Evolutionary conservation across 2,888 invertebrate genomes (phyloP).

Genomic region (Hofmannophila pseudospretella): DNA sequence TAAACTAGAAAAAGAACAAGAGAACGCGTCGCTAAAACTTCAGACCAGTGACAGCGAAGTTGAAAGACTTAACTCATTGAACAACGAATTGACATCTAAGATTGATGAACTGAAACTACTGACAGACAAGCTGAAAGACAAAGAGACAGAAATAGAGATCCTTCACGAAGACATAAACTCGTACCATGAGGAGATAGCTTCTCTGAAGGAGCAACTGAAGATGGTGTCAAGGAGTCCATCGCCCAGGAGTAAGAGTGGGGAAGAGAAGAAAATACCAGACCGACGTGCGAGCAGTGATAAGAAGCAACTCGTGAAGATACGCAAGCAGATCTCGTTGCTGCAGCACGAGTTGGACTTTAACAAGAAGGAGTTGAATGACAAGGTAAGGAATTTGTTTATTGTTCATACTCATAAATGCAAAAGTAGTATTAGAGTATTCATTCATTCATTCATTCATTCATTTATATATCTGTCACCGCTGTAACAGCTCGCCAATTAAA

Average conservation of each 20-base stretch:
- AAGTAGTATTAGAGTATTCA: too few species aligned
- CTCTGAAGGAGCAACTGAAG: slow-evolving; percentile 63
- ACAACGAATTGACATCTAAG: slow-evolving; percentile 54
- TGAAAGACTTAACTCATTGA: slow-evolving; percentile 52
- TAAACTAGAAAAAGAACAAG: slow-evolving; percentile 68
- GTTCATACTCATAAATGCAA: too few species aligned
- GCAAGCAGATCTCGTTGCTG: slow-evolving; percentile 58
- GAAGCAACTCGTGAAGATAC: slow-evolving; percentile 75
- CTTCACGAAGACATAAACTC: slow-evolving; percentile 68
- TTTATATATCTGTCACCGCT: too few species aligned
- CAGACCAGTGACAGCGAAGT: slow-evolving; percentile 60
- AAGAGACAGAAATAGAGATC: slow-evolving; percentile 75
- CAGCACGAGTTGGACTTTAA: slow-evolving; percentile 68
- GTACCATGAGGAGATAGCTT: slow-evolving; percentile 71
- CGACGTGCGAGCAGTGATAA: slow-evolving; percentile 76
- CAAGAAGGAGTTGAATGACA: slow-evolving; percentile 69
- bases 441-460: too few species aligned
- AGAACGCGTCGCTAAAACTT: slow-evolving; percentile 56
- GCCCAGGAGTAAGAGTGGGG: slow-evolving; percentile 75
- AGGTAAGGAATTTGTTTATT: too few species aligned
- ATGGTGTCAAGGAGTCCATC: slow-evolving; percentile 76
- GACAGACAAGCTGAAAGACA: slow-evolving; percentile 66
- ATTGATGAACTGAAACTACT: slow-evolving; percentile 60
- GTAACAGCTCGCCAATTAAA: too few species aligned
- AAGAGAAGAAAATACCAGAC: slow-evolving; percentile 64